These are phyloP conservation scores for Lytechinus variegatus DNA, from an alignment of 35 echinoderm and acorn worm genomes.

Conservation along the genomic window DNA sequence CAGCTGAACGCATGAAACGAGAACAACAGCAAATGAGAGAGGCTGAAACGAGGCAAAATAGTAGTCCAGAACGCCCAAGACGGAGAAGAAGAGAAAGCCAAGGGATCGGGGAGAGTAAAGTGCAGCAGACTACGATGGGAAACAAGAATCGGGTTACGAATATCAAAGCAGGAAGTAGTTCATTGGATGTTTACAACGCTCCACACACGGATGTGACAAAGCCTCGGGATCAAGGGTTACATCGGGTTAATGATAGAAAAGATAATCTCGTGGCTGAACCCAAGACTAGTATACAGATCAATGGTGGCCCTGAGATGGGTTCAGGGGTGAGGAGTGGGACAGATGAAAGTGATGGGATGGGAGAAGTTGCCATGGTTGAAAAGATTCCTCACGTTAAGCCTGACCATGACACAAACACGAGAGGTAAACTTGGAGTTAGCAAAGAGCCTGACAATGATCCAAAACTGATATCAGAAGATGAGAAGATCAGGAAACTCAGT, in stretches of 20 bases:
- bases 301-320: neutral
- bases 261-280: constrained; percentile 7
- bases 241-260: neutral
- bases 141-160: constrained; percentile 3
- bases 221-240: neutral
- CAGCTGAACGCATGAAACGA: constrained; percentile 11
- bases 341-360: neutral
- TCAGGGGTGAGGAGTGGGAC: neutral
- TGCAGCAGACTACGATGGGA: constrained; percentile 8
- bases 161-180: constrained; percentile 27
- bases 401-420: neutral
- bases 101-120: neutral
- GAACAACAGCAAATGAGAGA: constrained; percentile 28
- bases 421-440: neutral
- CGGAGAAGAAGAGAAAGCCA: neutral
- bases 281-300: neutral
- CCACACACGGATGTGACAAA: constrained; percentile 15
- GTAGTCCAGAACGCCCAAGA: neutral
- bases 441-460: neutral
- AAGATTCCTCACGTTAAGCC: neutral
- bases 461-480: neutral
- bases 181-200: constrained; percentile 23
- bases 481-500: neutral
- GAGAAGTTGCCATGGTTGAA: neutral
- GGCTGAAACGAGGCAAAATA: constrained; percentile 31